Percentiles rank a stretch among this genome's conserved stretches.
Conservation (phyloP, 2,888 invertebrate genomes). For the Pheosia tremula region DNA sequence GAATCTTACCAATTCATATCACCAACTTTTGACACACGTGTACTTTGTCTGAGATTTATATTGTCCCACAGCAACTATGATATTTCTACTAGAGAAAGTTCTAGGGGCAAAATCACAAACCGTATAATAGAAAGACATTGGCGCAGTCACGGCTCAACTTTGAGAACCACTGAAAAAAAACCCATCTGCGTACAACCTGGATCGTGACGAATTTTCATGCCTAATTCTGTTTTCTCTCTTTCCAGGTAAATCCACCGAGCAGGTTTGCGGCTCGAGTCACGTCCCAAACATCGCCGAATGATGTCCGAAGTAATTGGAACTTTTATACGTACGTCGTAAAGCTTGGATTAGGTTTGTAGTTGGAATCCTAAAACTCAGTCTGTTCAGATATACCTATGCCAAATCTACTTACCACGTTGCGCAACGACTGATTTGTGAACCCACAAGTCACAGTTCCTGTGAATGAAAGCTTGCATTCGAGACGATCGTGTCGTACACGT, state of each 20-base stretch:
- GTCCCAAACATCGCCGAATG: slow-evolving; percentile 15
- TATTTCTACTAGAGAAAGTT: too few relatives aligned
- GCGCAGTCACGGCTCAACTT: slow-evolving; percentile 6
- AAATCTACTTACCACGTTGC: slow-evolving; percentile 1
- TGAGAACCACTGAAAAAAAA: slow-evolving; percentile 8
- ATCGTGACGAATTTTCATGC: slow-evolving; percentile 11
- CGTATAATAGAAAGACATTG: not conserved
- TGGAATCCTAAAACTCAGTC: slow-evolving; percentile 18
- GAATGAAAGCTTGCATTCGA: too few relatives aligned
- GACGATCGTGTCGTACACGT: too few relatives aligned
- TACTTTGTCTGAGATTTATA: too few relatives aligned
- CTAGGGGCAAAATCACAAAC: too few relatives aligned
- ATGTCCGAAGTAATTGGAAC: slow-evolving; percentile 35
- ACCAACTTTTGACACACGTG: not conserved
- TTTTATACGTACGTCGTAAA: slow-evolving; percentile 38
- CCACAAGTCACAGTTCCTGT: too few relatives aligned
- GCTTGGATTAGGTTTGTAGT: slow-evolving; percentile 29
- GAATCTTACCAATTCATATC: not conserved
- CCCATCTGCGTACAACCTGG: slow-evolving; percentile 3
- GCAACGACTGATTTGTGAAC: not conserved
- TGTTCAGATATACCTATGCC: slow-evolving; percentile 11
- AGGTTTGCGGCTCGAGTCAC: slow-evolving; percentile 14
- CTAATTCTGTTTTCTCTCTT: slow-evolving; percentile 28
- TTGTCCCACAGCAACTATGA: too few relatives aligned
- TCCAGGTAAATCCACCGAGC: slow-evolving; percentile 27